Evolutionary conservation across 1,140 invertebrate species (phyloP), one percentile per base, ranked within the genome.

Genomic region (Solenopsis invicta): DNA sequence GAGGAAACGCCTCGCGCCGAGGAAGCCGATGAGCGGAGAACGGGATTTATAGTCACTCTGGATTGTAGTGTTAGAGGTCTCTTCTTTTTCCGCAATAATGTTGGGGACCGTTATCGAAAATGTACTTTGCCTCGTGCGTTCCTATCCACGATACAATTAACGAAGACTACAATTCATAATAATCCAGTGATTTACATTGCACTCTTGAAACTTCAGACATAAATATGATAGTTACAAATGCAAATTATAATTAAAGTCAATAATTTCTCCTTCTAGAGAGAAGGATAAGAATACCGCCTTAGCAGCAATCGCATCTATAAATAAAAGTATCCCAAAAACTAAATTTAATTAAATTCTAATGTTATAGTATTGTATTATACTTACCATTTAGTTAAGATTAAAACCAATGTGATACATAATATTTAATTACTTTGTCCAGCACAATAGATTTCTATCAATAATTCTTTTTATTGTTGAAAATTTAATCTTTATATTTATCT

Each of bases 1-100:
- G 59, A 54, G 87, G 69, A 76, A 89, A 89, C 54, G 76, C 72
- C 24, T 85, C 64, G 82, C 80, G 81, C 67, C 50, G 80, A 82
- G 80, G 75, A 90, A 78, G 48, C 50, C 76, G 74, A 74, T 61
- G 80, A 82, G 54, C 80, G 80, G n/a, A 48, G 24, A 9, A 13
- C 29, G 29, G 54, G 69, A 84, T 84, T 84, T 84, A 84, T 84
- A 84, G 80, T 84, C 80, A 74, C n/a, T 45, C 80, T 18, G 41
- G 69, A 75, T 24, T 48, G 18, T 34, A 21, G 69, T 13, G 50
- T 80, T 82, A 48, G 69, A 54, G 4, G 34, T 41, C 56, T 75
- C 45, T 75, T 16, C 41, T 84, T 84, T 84, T 74, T 61, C n/a
- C 41, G 69, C 24, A 74, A 67, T 29, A 61, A 74, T 50, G 41